A percentile compares a stretch with the other conserved stretches of the same genome.
Conservation (phyloP, 2,888 invertebrate genomes). For the Drosophila robusta region DNA sequence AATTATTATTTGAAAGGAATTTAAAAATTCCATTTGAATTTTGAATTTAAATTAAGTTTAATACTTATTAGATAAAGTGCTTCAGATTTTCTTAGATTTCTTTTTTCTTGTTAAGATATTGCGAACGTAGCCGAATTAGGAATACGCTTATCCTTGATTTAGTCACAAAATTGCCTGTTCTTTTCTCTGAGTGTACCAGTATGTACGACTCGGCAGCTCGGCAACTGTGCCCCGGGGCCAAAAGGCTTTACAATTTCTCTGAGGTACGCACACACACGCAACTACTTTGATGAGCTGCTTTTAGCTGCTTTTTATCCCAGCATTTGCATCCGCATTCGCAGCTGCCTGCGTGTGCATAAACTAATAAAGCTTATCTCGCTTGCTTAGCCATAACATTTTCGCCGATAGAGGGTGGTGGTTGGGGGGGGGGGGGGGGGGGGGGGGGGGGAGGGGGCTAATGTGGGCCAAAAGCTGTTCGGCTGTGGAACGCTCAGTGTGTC, state of each 20-base stretch:
- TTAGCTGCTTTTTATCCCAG: slow-evolving; percentile 24
- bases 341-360: slow-evolving; percentile 52
- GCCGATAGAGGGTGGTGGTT: not conserved
- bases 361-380: slow-evolving; percentile 75
- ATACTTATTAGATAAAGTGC: no score
- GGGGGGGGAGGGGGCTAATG: slow-evolving; percentile 2
- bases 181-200: no score
- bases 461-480: slow-evolving; percentile 24
- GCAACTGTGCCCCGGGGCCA: slow-evolving; percentile 21
- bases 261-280: not conserved
- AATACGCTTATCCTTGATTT: no score
- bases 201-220: slow-evolving; percentile 5
- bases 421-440: no score
- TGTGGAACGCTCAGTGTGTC: slow-evolving; percentile 52
- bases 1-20: no score
- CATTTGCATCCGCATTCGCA: slow-evolving; percentile 11
- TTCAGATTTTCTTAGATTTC: no score
- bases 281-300: slow-evolving; percentile 43
- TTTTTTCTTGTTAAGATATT: no score
- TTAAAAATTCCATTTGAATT: no score
- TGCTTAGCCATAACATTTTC: slow-evolving; percentile 31
- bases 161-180: no score
- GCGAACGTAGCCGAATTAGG: no score
- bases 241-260: slow-evolving; percentile 55
- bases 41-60: no score